These are phyloP conservation scores for Metacarcinus magister DNA, from an alignment of 2,888 invertebrate species.

Conservation along the genomic window DNA sequence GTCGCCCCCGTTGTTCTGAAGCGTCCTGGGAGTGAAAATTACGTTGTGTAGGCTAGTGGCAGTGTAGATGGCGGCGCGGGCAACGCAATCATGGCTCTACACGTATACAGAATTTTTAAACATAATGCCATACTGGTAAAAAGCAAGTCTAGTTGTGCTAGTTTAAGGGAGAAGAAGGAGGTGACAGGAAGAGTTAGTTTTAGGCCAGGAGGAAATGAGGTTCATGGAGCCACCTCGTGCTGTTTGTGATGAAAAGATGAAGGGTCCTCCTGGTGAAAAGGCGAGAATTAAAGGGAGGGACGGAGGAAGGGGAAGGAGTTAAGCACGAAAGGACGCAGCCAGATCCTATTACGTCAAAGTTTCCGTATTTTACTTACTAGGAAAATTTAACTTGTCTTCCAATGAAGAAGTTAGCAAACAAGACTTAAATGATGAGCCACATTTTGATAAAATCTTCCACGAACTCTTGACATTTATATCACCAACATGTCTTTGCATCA, in stretches of 20 bases:
- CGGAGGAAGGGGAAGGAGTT: neutral
- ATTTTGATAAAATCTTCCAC: neutral
- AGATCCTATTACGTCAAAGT: neutral
- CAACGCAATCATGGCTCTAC: slow-evolving; percentile 11
- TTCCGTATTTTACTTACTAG: neutral
- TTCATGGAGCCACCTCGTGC: neutral
- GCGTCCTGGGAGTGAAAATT: slow-evolving; percentile 8
- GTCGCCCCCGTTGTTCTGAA: slow-evolving; percentile 34
- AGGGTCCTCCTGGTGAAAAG: neutral
- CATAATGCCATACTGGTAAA: neutral
- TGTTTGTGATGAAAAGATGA: neutral
- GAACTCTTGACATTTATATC: neutral
- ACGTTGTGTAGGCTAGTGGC: slow-evolving; percentile 27
- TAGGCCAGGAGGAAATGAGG: neutral
- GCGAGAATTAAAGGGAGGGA: neutral
- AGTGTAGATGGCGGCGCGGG: neutral
- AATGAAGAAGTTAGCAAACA: neutral
- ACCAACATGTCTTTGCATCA: neutral
- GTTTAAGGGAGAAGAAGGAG: neutral
- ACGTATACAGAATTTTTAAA: neutral
- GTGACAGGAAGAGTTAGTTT: neutral
- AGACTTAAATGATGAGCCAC: neutral
- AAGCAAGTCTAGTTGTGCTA: neutral
- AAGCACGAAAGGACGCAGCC: neutral
- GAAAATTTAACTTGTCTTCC: neutral